Conservation (phyloP, 1,140 invertebrate genomes). For the Nephotettix cincticeps region DNA sequence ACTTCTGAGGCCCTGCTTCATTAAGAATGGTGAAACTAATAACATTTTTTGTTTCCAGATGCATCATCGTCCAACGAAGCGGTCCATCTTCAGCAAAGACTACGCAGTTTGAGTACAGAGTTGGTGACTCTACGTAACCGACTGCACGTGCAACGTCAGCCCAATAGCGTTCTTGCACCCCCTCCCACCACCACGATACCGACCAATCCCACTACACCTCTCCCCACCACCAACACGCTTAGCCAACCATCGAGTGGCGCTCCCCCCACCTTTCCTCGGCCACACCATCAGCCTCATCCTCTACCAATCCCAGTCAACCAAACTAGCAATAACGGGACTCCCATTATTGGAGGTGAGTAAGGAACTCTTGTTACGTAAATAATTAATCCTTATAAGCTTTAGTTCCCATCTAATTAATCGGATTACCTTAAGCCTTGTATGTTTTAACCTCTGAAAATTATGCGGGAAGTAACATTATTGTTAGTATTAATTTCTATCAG, state of each 20-base stretch:
- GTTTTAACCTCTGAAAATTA: no score
- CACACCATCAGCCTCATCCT: conserved; percentile 47
- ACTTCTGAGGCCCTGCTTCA: no score
- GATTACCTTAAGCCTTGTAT: no score
- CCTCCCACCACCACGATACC: conserved; percentile 37
- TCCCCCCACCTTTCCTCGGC: conserved; percentile 47
- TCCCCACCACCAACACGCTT: conserved; percentile 45
- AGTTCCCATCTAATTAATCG: no score
- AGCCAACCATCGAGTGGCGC: conserved; percentile 43
- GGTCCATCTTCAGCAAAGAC: conserved; percentile 83
- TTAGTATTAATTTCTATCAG: no score
- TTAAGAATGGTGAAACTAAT: no score
- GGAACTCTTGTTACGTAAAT: no score
- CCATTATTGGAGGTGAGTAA: conserved; percentile 42
- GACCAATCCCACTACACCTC: not conserved
- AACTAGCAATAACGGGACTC: conserved; percentile 43
- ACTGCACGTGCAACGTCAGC: conserved; percentile 64
- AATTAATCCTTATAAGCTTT: no score
- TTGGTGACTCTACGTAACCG: conserved; percentile 85
- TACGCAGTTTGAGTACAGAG: conserved; percentile 85
- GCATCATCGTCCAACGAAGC: conserved; percentile 91
- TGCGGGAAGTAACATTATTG: no score
- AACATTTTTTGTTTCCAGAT: conserved; percentile 76
- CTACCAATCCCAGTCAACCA: conserved; percentile 21
- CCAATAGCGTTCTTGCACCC: conserved; percentile 34